phyloP scores from a whole-genome alignment of 2,113 vertebrate genomes.

The Chaetorhynchus papuensis region DNA sequence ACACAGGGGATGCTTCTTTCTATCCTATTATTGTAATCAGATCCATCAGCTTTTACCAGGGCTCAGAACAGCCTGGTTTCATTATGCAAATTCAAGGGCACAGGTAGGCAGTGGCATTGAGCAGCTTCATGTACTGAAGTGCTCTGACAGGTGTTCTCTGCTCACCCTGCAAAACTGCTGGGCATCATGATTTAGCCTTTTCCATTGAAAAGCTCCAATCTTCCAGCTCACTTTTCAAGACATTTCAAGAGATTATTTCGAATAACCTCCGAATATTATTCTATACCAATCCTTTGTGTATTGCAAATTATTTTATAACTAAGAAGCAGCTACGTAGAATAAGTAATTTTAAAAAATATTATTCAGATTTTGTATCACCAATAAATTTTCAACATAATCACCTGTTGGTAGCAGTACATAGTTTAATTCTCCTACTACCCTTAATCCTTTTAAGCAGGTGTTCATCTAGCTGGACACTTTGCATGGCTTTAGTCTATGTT shows the following conservation, averaged over 20 bases:
- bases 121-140: background rate
- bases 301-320: background rate
- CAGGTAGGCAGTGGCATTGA: background rate
- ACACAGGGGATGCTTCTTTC: background rate
- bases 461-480: background rate
- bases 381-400: background rate
- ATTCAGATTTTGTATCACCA: background rate
- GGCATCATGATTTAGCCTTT: background rate
- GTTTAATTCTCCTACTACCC: background rate
- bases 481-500: background rate
- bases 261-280: background rate
- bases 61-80: background rate
- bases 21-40: background rate
- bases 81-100: background rate
- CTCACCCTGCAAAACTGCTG: background rate
- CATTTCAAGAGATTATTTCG: background rate
- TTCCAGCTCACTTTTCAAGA: background rate
- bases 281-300: background rate
- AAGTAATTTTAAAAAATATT: background rate
- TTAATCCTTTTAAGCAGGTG: background rate
- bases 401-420: background rate
- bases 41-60: background rate
- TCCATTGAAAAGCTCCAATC: background rate
- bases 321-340: background rate
- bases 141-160: background rate